Percentiles rank a stretch among this genome's conserved stretches.
These are phyloP conservation scores for Chelonus formosanus DNA, from an alignment of 2,888 invertebrate genomes.

Conservation along the genomic window DNA sequence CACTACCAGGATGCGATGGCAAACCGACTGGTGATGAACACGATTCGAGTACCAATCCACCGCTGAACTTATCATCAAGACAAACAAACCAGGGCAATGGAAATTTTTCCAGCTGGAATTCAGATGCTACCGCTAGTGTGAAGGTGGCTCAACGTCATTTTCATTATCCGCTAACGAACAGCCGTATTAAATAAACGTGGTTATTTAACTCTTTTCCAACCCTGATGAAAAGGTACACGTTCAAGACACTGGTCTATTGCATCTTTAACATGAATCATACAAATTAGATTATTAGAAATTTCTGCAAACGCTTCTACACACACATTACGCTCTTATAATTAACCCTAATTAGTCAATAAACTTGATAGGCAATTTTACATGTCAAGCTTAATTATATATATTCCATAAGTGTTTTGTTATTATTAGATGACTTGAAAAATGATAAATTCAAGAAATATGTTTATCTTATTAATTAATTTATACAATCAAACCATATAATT, in stretches of 20 bases:
- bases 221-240: conserved; percentile 43
- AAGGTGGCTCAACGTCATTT: conserved; percentile 54
- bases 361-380: too few relatives aligned
- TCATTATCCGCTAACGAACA: conserved; percentile 42
- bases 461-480: too few relatives aligned
- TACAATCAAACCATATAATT: too few relatives aligned
- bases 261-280: conserved; percentile 20
- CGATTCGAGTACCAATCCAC: conserved; percentile 60
- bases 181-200: conserved; percentile 38
- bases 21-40: conserved; percentile 50
- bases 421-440: too few relatives aligned
- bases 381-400: too few relatives aligned
- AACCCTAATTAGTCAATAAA: neutral
- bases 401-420: too few relatives aligned
- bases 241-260: conserved; percentile 37
- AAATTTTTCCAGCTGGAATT: conserved; percentile 55
- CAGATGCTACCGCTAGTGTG: conserved; percentile 54
- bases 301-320: neutral
- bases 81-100: conserved; percentile 59
- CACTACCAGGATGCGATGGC: conserved; percentile 67
- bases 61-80: conserved; percentile 50
- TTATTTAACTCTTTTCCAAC: conserved; percentile 22
- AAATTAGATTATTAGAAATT: conserved; percentile 16
- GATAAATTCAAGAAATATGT: too few relatives aligned
- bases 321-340: neutral